A percentile compares a stretch with the other conserved stretches of the same genome.
Evolutionary conservation across 2,888 invertebrate species (phyloP).

Genomic region (Leptinotarsa haldemani): DNA sequence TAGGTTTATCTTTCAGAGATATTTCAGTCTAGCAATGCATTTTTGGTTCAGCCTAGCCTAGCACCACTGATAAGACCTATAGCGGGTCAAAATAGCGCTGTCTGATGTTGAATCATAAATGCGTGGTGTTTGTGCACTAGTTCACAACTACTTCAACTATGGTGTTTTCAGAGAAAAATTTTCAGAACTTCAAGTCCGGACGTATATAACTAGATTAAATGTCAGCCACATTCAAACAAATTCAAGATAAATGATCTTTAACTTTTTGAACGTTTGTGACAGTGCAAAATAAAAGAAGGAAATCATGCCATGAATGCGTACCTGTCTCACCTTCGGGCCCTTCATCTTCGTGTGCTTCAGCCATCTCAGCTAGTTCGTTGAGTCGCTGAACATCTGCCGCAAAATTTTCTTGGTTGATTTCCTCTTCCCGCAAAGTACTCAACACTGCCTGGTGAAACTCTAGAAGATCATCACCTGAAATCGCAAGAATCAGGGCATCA

Average conservation of each 20-base stretch:
- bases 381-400: slow-evolving; percentile 78
- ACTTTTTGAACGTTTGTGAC: slow-evolving; percentile 44
- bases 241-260: not conserved
- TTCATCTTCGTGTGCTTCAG: slow-evolving; percentile 78
- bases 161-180: too few species aligned
- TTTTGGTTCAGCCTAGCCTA: too few species aligned
- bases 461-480: slow-evolving; percentile 82
- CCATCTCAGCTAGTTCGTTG: slow-evolving; percentile 77
- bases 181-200: too few species aligned
- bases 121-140: too few species aligned
- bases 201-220: too few species aligned
- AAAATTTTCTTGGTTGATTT: slow-evolving; percentile 70
- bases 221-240: too few species aligned
- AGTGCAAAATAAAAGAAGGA: slow-evolving; percentile 31
- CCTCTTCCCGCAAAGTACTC: slow-evolving; percentile 75
- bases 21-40: too few species aligned
- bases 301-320: slow-evolving; percentile 61
- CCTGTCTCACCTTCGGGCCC: slow-evolving; percentile 73
- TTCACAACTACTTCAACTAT: too few species aligned
- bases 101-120: too few species aligned
- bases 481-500: not conserved
- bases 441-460: slow-evolving; percentile 90
- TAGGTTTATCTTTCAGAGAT: too few species aligned
- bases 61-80: too few species aligned
- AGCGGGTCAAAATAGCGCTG: too few species aligned